A percentile compares a stretch with the other conserved stretches of the same genome.
These are phyloP conservation scores for Syngnathus rostellatus DNA, from an alignment of 2,797 vertebrate genomes.

Conservation along the genomic window DNA sequence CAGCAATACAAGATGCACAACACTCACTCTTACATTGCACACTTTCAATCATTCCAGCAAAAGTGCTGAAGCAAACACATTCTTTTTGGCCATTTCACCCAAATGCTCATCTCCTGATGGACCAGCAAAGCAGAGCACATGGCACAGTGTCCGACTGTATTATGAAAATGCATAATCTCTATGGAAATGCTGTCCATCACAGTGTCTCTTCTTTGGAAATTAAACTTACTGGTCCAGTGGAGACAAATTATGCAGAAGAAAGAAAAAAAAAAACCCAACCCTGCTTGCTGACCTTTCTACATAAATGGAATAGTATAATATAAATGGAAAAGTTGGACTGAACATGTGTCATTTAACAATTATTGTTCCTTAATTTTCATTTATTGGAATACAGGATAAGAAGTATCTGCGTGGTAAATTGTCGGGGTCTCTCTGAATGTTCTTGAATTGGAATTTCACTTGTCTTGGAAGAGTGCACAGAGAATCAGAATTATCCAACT, in stretches of 20 bases:
- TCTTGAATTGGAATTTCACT: no score
- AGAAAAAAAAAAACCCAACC: neutral
- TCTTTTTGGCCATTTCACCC: conserved; percentile 56
- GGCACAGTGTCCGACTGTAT: conserved; percentile 44
- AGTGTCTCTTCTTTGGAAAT: conserved; percentile 8
- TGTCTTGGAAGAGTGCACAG: no score
- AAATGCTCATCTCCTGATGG: conserved; percentile 36
- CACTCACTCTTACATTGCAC: conserved; percentile 32
- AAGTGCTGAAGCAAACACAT: conserved; percentile 61
- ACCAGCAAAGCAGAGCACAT: conserved; percentile 36
- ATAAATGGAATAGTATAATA: no score
- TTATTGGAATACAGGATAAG: no score
- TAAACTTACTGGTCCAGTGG: conserved; percentile 1
- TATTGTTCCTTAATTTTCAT: no score
- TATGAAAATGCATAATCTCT: conserved; percentile 53
- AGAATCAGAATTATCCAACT: no score
- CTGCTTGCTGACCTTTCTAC: no score
- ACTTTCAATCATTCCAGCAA: conserved; percentile 53
- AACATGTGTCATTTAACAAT: no score
- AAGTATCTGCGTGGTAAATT: no score
- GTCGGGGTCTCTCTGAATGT: no score
- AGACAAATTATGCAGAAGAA: conserved; percentile 3
- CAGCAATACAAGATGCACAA: conserved; percentile 49
- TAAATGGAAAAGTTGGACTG: no score
- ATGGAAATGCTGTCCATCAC: conserved; percentile 44